Evolutionary conservation across 2,797 vertebrate genomes (phyloP).

Genomic region (Pangasius djambal): DNA sequence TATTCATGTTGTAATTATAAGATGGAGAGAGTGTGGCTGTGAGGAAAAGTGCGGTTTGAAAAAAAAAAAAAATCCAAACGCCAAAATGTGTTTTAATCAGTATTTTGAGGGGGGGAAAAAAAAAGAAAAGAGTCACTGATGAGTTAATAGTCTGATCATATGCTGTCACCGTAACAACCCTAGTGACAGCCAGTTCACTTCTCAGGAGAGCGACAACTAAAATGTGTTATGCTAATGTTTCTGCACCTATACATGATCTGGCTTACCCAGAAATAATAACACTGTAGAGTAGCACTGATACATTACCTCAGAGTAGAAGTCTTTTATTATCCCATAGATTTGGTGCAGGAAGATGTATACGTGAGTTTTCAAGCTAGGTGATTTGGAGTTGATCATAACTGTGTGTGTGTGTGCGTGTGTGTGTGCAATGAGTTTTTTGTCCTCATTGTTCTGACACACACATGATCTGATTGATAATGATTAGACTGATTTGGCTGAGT

Average conservation of each 20-base stretch:
- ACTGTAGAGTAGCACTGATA: neutral
- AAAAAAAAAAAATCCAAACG: too few species aligned
- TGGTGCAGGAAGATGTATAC: neutral
- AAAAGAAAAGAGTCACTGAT: neutral
- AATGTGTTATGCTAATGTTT: neutral
- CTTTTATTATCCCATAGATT: neutral
- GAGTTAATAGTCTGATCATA: neutral
- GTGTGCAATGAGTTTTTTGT: neutral
- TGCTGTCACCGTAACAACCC: neutral
- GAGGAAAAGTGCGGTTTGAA: too few species aligned
- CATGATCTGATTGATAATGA: conserved; percentile 16
- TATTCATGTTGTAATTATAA: neutral
- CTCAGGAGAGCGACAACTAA: too few species aligned
- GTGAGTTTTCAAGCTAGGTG: neutral
- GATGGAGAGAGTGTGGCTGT: neutral
- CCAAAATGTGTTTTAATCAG: too few species aligned
- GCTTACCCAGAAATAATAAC: neutral
- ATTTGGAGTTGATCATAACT: neutral
- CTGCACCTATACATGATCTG: too few species aligned
- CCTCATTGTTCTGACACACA: neutral
- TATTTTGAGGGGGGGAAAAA: too few species aligned
- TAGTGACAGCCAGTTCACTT: too few species aligned
- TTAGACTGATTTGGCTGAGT: neutral
- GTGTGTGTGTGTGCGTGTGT: neutral
- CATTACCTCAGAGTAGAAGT: neutral